A percentile compares a stretch with the other conserved stretches of the same genome.
Evolutionary conservation across 2,797 vertebrate species (phyloP).

Genomic region (Graptemys geographica): DNA sequence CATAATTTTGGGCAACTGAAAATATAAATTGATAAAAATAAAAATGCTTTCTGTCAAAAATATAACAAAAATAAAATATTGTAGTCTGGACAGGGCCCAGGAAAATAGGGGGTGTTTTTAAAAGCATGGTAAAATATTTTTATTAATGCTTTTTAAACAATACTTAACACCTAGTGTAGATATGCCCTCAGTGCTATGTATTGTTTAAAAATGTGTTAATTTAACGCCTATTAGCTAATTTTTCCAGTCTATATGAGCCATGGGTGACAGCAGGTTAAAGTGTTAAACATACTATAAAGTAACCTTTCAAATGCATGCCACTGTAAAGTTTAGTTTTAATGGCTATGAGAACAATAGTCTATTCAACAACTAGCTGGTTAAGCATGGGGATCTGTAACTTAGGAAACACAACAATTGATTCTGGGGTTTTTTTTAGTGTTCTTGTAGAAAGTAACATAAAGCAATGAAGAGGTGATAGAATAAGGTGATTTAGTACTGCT

Average conservation of each 20-base stretch:
- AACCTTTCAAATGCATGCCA: background rate
- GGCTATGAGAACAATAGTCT: constrained; percentile 62
- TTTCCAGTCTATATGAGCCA: background rate
- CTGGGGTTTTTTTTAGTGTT: constrained; percentile 43
- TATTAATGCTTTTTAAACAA: background rate
- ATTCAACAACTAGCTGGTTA: constrained; percentile 79
- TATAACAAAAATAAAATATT: background rate
- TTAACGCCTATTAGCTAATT: background rate
- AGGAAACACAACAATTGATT: constrained; percentile 72
- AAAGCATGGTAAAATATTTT: background rate
- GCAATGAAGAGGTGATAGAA: constrained; percentile 13
- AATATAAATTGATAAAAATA: background rate
- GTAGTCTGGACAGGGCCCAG: background rate
- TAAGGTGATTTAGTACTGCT: background rate
- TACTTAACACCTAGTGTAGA: background rate
- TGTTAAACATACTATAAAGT: background rate
- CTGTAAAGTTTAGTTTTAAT: constrained; percentile 7
- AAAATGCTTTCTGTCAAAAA: background rate
- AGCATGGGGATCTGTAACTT: constrained; percentile 77
- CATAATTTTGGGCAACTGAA: background rate
- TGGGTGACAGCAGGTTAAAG: background rate
- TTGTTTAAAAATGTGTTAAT: background rate
- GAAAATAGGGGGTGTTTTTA: background rate
- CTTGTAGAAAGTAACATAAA: constrained; percentile 25
- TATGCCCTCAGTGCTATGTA: background rate